Evolutionary conservation across 2,888 invertebrate genomes (phyloP), one percentile per base, ranked within the genome.

Genomic region (Nephrotoma guestfalica): DNA sequence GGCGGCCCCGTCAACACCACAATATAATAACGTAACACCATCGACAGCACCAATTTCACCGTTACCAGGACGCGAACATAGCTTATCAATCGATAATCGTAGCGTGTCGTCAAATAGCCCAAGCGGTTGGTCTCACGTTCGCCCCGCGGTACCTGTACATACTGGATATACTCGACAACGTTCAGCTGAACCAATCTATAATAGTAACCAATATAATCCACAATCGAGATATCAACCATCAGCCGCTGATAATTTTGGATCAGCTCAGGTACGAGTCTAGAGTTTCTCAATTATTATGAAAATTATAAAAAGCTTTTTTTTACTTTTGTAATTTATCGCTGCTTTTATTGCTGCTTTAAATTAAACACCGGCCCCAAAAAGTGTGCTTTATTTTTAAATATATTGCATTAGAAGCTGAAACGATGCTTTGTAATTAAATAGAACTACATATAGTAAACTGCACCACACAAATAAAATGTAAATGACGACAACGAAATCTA

Each of bases 81-180:
- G 90, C 40, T 51, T 86, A 42, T 41, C 84, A 47, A 47, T 51
- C 47, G 47, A 86, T 51, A 86, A 47, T 86, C 86, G 41, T 41
- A 47, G 47, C 40, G 57, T 86, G 41, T 41, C 83, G 5, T 85
- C 85, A 7, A 42, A 13, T 18, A 85, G 41, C 9, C 85, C 85
- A 30, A 47, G 45, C 15, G 87, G 88, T 86, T 88, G 88, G 88
- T 87, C 88, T 7, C 88, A 88, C 45, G 88, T 88, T 13, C 71
- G 86, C 15, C 57, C 87, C n/a, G 86, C 88, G n/a, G 84, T 86
- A 41, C 88, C 87, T 30, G 87, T 87, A 40, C 87, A 86, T 86
- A 47, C 86, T 51, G 88, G 87, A 40, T 88, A 88, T 43, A 87
- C 87, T 18, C 83, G 51, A 41, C 86, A 86, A 86, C 57, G 30